phyloP scores from a whole-genome alignment of 2,113 vertebrate genomes.

The Corvus moneduloides region DNA sequence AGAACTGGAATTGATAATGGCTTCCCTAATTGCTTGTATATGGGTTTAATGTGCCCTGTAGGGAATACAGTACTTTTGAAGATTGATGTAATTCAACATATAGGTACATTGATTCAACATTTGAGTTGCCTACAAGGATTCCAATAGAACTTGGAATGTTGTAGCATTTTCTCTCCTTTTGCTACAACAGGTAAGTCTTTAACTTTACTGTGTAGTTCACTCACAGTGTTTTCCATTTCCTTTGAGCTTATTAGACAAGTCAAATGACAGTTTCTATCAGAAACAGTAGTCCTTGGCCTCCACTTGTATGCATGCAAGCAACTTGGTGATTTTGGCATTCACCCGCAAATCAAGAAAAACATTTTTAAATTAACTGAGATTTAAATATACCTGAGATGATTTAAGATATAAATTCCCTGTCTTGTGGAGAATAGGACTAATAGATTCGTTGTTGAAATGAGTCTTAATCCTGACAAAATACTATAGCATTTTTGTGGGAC shows the following conservation, averaged over 20 bases:
- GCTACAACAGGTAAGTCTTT: background rate
- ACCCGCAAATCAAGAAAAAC: background rate
- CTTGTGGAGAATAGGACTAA: background rate
- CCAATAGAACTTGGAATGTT: background rate
- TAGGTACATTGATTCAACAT: background rate
- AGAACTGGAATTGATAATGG: background rate
- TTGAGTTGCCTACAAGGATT: background rate
- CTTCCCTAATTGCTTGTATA: background rate
- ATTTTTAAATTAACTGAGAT: background rate
- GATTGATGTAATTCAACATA: background rate
- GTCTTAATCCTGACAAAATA: background rate
- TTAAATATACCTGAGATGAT: background rate
- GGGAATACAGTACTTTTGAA: background rate
- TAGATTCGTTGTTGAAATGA: background rate
- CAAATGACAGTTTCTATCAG: background rate
- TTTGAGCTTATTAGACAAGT: background rate
- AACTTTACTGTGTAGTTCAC: background rate
- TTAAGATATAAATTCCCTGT: background rate
- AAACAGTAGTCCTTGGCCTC: background rate
- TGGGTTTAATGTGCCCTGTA: background rate
- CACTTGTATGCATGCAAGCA: background rate
- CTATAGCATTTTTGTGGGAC: background rate
- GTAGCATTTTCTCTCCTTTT: background rate
- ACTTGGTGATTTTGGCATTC: background rate
- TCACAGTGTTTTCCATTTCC: background rate